These are phyloP conservation scores for Eupeodes luniger DNA, from an alignment of 2,888 invertebrate species.

Conservation along the genomic window DNA sequence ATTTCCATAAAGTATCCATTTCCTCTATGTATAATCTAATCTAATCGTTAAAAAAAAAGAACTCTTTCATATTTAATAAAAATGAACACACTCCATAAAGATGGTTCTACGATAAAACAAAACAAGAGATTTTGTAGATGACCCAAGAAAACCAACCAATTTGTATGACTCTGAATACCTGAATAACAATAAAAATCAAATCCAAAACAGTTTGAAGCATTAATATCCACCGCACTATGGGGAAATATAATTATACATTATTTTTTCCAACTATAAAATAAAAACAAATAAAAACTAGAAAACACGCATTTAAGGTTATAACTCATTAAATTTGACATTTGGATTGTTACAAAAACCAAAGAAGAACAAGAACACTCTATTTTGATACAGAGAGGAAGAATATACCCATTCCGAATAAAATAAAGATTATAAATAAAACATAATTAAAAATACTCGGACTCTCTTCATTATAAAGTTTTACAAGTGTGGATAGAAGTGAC, in stretches of 20 bases:
- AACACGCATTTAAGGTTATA: conserved; percentile 24
- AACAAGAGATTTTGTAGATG: neutral
- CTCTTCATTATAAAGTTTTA: neutral
- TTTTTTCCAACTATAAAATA: conserved; percentile 3
- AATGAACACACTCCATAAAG: conserved; percentile 11
- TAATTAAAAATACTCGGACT: neutral
- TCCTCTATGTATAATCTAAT: neutral
- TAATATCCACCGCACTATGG: conserved; percentile 1
- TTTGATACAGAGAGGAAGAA: neutral
- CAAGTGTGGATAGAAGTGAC: neutral
- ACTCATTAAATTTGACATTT: conserved; percentile 30
- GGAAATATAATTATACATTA: conserved; percentile 24
- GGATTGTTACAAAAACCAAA: neutral
- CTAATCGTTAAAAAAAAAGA: neutral
- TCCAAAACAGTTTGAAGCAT: neutral
- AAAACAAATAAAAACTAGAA: conserved; percentile 27
- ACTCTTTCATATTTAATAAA: neutral
- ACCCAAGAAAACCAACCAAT: conserved; percentile 6
- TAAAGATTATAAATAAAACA: neutral
- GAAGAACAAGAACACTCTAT: neutral
- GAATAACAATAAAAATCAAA: conserved; percentile 35
- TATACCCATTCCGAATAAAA: neutral
- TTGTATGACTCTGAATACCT: neutral
- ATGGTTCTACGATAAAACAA: conserved; percentile 3
- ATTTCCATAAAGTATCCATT: conserved; percentile 33